Evolutionary conservation across 2,888 invertebrate genomes (phyloP).

Genomic region (Clunio marinus): DNA sequence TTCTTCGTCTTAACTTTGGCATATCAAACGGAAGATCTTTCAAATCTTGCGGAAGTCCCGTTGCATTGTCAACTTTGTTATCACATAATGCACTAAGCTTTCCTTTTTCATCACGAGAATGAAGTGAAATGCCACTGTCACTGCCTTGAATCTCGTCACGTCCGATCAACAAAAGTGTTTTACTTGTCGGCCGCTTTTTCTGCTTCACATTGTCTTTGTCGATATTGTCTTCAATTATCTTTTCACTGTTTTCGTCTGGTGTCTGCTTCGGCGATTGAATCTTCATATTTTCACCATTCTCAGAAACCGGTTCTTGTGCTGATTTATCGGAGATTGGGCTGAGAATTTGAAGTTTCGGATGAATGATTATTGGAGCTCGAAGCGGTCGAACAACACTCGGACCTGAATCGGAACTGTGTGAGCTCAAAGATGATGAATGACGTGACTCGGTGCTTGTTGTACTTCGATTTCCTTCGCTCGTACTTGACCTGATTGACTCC

Average conservation of each 20-base stretch:
- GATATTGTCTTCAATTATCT: slow-evolving; percentile 19
- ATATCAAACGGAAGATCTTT: slow-evolving; percentile 83
- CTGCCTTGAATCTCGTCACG: slow-evolving; percentile 78
- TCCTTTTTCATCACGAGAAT: slow-evolving; percentile 64
- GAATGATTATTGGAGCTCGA: slow-evolving; percentile 65
- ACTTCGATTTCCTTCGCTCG: slow-evolving; percentile 81
- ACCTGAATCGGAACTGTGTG: slow-evolving; percentile 76
- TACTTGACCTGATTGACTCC: slow-evolving; percentile 77
- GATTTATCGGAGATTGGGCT: slow-evolving; percentile 89
- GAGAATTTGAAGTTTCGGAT: slow-evolving; percentile 76
- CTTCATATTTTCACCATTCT: slow-evolving; percentile 74
- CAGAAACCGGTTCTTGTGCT: slow-evolving; percentile 79
- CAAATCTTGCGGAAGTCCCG: slow-evolving; percentile 62
- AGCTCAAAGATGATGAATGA: slow-evolving; percentile 77
- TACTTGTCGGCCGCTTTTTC: slow-evolving; percentile 45
- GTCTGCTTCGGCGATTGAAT: slow-evolving; percentile 74
- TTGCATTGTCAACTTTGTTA: slow-evolving; percentile 50
- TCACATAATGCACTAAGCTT: slow-evolving; percentile 40
- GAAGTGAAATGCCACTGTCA: slow-evolving; percentile 83
- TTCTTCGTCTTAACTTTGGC: slow-evolving; percentile 74
- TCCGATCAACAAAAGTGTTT: slow-evolving; percentile 57
- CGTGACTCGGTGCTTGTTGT: slow-evolving; percentile 80
- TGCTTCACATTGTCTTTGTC: slow-evolving; percentile 40
- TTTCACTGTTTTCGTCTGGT: slow-evolving; percentile 58
- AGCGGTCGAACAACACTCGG: slow-evolving; percentile 58